phyloP scores from a whole-genome alignment of 1,140 invertebrate species.

The Cotesia chilonis region DNA sequence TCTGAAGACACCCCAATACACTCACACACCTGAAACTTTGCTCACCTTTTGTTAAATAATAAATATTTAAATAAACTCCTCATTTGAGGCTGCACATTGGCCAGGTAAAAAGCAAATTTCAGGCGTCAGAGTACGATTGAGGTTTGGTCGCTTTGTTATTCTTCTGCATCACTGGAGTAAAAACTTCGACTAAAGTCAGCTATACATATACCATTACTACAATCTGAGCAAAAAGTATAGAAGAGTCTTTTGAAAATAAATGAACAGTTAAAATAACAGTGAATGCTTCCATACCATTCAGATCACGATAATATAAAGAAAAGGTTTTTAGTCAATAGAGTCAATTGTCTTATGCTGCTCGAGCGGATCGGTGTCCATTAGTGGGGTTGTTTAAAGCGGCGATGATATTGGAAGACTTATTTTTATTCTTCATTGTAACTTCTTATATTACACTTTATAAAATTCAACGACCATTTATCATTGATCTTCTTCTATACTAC shows the following conservation, averaged over 20 bases:
- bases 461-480: conserved; percentile 13
- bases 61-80: conserved; percentile 42
- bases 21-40: conserved; percentile 66
- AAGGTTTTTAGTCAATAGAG: conserved; percentile 31
- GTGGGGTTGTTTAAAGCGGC: conserved; percentile 41
- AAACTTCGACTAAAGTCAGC: too few relatives aligned
- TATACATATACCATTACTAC: too few relatives aligned
- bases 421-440: conserved; percentile 11
- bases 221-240: too few relatives aligned
- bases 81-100: conserved; percentile 52
- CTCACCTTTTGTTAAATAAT: conserved; percentile 57
- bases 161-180: too few relatives aligned
- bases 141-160: conserved; percentile 26
- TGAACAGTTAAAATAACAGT: conserved; percentile 2
- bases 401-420: conserved; percentile 21
- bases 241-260: neutral
- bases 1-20: conserved; percentile 49
- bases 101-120: conserved; percentile 66
- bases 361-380: conserved; percentile 48
- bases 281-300: neutral
- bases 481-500: conserved; percentile 15
- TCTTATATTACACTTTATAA: conserved; percentile 14
- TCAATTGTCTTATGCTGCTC: conserved; percentile 48
- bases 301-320: neutral
- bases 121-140: conserved; percentile 63